These are phyloP conservation scores for Rousettus madagascariensis DNA, from an alignment of 2,797 vertebrate genomes.

Conservation along the genomic window DNA sequence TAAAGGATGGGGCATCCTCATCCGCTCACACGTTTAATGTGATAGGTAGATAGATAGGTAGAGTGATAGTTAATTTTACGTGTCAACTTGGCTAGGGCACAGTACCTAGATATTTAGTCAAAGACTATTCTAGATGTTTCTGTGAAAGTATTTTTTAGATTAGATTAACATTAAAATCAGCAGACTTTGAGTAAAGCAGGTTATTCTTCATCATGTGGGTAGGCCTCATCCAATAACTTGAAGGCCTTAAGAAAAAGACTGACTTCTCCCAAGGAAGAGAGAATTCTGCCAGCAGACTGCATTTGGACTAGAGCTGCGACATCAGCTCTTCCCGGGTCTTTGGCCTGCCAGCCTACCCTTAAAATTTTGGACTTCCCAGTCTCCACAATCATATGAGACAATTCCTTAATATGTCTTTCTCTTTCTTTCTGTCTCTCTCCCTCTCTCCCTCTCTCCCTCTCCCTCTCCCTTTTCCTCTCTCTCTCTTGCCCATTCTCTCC, in stretches of 20 bases:
- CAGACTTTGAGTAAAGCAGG: background rate
- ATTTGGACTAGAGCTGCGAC: background rate
- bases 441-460: too few relatives aligned
- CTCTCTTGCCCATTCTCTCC: too few relatives aligned
- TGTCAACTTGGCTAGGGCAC: background rate
- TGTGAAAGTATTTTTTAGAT: background rate
- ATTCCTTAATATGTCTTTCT: background rate
- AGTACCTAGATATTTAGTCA: background rate
- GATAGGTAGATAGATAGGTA: background rate
- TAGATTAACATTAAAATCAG: background rate
- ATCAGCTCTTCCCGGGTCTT: background rate
- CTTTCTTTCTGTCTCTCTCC: too few relatives aligned
- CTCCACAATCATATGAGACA: background rate
- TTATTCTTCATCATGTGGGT: background rate
- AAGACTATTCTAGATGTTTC: background rate
- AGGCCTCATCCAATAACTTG: background rate
- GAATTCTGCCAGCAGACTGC: background rate
- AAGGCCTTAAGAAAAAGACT: background rate
- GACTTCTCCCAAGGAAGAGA: background rate
- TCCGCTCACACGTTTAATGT: background rate
- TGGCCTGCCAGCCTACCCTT: background rate
- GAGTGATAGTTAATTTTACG: background rate
- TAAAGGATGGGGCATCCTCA: background rate
- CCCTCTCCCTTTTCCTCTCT: too few relatives aligned
- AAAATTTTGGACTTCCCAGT: background rate